phyloP scores from a whole-genome alignment of 2,113 vertebrate genomes.

The Perca fluviatilis region DNA sequence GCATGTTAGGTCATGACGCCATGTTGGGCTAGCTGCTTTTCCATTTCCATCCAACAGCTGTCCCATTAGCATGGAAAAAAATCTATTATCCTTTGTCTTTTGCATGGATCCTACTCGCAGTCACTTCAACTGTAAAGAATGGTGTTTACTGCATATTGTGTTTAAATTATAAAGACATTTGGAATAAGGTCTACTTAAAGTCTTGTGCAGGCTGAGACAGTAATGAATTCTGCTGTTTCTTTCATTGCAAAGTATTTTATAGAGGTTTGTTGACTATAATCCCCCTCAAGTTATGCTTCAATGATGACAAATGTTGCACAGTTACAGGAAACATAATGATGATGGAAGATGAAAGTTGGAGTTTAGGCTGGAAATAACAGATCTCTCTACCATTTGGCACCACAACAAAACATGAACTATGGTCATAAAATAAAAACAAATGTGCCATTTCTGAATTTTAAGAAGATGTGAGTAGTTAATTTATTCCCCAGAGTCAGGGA shows the following conservation, averaged over 20 bases:
- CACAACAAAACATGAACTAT: constrained; percentile 29
- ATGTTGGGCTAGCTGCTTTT: no score
- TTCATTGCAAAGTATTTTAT: constrained; percentile 21
- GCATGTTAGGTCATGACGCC: no score
- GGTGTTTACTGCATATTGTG: background rate
- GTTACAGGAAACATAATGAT: constrained; percentile 43
- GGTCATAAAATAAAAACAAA: constrained; percentile 44
- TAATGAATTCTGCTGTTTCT: background rate
- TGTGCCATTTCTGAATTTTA: constrained; percentile 21
- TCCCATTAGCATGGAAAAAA: no score
- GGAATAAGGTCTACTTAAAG: background rate
- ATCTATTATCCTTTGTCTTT: background rate
- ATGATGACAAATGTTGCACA: constrained; percentile 54
- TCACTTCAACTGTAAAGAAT: background rate
- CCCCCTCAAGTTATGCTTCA: constrained; percentile 42
- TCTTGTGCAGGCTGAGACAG: constrained; percentile 5
- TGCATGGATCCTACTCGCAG: background rate
- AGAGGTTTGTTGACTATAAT: constrained; percentile 43
- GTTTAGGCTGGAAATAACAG: constrained; percentile 23
- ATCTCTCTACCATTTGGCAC: constrained; percentile 37
- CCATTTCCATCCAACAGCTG: no score
- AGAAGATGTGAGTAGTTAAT: constrained; percentile 40
- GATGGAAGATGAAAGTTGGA: constrained; percentile 50
- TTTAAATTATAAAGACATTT: constrained; percentile 5
- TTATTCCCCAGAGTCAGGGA: constrained; percentile 34